A percentile compares a stretch with the other conserved stretches of the same genome.
Evolutionary conservation across 2,113 vertebrate genomes (phyloP).

Genomic region (Datnioides undecimradiatus): DNA sequence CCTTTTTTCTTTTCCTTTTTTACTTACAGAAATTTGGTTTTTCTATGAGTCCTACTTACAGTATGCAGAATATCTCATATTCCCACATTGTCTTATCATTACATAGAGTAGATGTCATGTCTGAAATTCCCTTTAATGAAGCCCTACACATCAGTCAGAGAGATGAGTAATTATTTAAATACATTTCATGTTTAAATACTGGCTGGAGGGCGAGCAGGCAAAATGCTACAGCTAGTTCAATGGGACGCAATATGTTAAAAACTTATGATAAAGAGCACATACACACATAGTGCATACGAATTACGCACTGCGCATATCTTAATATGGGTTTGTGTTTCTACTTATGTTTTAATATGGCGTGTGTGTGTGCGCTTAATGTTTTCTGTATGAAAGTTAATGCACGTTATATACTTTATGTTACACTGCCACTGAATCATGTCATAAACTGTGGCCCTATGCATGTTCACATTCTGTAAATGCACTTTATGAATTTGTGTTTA

Average conservation of each 20-base stretch:
- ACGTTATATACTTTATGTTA: conserved; percentile 66
- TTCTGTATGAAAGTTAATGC: conserved; percentile 62
- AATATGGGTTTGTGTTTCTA: conserved; percentile 44
- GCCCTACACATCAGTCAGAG: conserved; percentile 74
- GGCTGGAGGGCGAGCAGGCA: conserved; percentile 81
- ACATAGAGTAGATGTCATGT: conserved; percentile 73
- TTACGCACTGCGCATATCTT: conserved; percentile 33
- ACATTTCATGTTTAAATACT: conserved; percentile 81
- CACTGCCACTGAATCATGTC: conserved; percentile 63
- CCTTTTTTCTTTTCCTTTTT: conserved; percentile 58
- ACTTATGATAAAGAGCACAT: conserved; percentile 60
- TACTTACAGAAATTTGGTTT: conserved; percentile 75
- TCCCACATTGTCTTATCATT: conserved; percentile 68
- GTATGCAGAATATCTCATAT: conserved; percentile 67
- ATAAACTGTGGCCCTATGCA: conserved; percentile 59
- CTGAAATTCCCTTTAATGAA: conserved; percentile 76
- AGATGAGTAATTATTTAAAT: conserved; percentile 82
- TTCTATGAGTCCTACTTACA: conserved; percentile 80
- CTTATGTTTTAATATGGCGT: conserved; percentile 38
- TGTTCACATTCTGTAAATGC: conserved; percentile 62
- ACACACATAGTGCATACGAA: conserved; percentile 69
- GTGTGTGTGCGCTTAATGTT: conserved; percentile 44
- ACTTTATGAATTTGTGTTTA: conserved; percentile 43
- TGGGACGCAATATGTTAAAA: conserved; percentile 74
- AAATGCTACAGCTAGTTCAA: conserved; percentile 82